Percentiles rank a stretch among this genome's conserved stretches.
These are phyloP conservation scores for Drosophila peninsularis DNA, from an alignment of 2,888 invertebrate species.

Conservation along the genomic window DNA sequence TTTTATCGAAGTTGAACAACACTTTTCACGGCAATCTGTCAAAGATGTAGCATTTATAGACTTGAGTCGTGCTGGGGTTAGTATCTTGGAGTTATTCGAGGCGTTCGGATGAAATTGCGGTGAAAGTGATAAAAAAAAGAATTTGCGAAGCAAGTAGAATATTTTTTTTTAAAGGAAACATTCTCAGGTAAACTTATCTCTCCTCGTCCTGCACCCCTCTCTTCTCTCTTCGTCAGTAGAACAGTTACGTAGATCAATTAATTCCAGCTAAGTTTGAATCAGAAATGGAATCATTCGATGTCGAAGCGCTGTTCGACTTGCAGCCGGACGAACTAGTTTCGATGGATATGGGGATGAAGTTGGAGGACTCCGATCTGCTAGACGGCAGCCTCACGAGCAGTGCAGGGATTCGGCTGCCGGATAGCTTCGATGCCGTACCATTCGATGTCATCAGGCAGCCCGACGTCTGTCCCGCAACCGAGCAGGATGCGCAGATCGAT, in stretches of 20 bases:
- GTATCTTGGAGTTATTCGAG: neutral
- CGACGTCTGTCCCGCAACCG: neutral
- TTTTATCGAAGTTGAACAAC: neutral
- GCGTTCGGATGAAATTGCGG: neutral
- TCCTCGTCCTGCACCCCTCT: neutral
- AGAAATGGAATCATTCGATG: neutral
- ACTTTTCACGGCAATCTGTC: constrained; percentile 25
- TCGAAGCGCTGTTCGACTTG: neutral
- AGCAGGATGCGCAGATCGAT: constrained; percentile 43
- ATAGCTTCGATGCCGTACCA: neutral
- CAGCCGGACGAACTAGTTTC: neutral
- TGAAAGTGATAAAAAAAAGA: neutral
- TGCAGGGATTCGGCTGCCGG: neutral
- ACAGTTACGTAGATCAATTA: too few species aligned
- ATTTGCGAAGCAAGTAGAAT: neutral
- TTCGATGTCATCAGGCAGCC: neutral
- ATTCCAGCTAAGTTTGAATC: neutral
- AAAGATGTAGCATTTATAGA: neutral
- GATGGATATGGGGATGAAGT: neutral
- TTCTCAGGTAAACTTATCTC: neutral
- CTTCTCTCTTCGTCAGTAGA: too few species aligned
- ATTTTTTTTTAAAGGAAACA: neutral
- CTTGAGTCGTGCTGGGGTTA: neutral
- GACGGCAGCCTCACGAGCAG: too few species aligned
- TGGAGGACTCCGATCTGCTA: neutral